Base-by-base conservation (phyloP, 2,113 vertebrate species). In the Anolis carolinensis region DNA sequence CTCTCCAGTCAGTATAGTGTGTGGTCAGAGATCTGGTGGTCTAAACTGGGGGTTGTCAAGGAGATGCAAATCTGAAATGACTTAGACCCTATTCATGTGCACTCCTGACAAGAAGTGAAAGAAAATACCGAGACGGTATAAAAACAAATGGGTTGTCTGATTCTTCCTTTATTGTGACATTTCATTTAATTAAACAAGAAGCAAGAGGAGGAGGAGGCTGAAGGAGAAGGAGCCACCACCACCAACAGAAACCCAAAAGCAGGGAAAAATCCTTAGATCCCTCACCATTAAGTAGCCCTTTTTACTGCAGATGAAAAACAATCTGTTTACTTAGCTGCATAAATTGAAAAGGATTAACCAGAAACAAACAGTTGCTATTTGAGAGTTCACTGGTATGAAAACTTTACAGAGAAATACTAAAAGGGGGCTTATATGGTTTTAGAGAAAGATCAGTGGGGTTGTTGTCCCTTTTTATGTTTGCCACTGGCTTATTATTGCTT, bases 61-160 rank as follows among this genome's bases (percentile, higher is more conserved):
- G 8, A 86, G 76, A 86, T 67, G 14, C 23, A 86, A 86, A 32
- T 65, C 86, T 73, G 23, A 81, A 86, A 67, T 39, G 18, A 67
- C 67, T 0, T 84, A 10, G 0, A 68, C n/a, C 84, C 30, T 36
- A 87, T 84, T 32, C 79, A 74, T 0, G 2, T 79, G 11, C 1
- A 3, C 3, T 78, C 3, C 14, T 30, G 71, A 11, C 32, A 70
- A 79, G 72, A 76, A n/a, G 7, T 36, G 16, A 68, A 82, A 44
- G 48, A 52, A 2, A 76, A 67, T 18, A 36, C 48, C 34, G 8
- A 75, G 14, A 71, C 2, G 20, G 52, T 16, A 83, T 32, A 70
- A 80, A 44, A 88, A 48, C 52, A 48, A 1, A 68, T 0, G 11
- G 55, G 70, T 2, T 16, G 9, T 74, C 23, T 87, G 84, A 27